Conservation (phyloP, 2,113 vertebrate genomes). For the Chionodraco myersi region DNA sequence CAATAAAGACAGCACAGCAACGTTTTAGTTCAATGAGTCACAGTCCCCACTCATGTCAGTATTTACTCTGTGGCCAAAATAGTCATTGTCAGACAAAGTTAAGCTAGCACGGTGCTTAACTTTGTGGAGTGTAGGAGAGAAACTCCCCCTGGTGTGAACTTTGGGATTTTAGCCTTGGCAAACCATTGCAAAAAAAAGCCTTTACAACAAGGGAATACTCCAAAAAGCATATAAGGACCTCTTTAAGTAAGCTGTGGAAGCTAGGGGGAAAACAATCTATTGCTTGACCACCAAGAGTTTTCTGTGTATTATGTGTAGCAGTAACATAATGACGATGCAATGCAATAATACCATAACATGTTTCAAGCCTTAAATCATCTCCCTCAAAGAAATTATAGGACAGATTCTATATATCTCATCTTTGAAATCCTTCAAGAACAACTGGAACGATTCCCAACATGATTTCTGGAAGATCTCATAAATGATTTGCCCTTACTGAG, state of each 20-base stretch:
- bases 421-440: neutral
- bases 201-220: no score
- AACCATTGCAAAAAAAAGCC: no score
- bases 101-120: no score
- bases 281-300: neutral
- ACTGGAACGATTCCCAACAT: conserved; percentile 1
- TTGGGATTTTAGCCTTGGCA: no score
- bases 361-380: no score
- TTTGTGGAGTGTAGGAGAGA: no score
- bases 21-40: conserved; percentile 33
- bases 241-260: conserved; percentile 1
- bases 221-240: no score
- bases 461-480: conserved; percentile 14
- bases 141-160: no score
- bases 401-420: neutral
- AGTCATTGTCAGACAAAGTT: neutral
- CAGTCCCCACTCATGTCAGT: neutral
- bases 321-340: neutral
- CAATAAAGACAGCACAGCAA: neutral
- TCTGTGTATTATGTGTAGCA: neutral
- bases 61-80: conserved; percentile 2
- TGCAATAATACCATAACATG: no score
- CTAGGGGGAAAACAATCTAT: neutral
- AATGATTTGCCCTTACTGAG: conserved; percentile 5
- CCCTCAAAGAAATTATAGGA: no score